A percentile compares a stretch with the other conserved stretches of the same genome.
Evolutionary conservation across 30 jellyfish, hydroid and myxozoan species (phyloP).

Genomic region (Cassiopea xamachana): DNA sequence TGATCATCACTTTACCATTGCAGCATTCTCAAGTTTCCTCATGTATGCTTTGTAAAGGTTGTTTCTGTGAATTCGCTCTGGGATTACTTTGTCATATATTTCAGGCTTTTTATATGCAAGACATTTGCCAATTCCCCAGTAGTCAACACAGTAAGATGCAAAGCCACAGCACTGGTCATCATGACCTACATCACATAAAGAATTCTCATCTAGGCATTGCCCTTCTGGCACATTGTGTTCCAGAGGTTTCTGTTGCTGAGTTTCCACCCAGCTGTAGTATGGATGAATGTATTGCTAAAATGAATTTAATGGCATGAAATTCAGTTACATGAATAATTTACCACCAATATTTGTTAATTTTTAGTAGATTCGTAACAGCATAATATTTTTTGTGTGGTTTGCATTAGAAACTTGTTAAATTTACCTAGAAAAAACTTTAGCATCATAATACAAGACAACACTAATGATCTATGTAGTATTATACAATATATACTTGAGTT

Average conservation of each 20-base stretch:
- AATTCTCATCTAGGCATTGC: conserved; percentile 84
- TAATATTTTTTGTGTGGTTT: too few species aligned
- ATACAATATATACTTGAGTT: too few species aligned
- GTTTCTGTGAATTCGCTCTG: conserved; percentile 72
- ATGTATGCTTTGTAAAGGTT: conserved; percentile 70
- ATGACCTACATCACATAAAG: conserved; percentile 89
- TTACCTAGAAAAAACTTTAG: too few species aligned
- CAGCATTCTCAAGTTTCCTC: conserved; percentile 15
- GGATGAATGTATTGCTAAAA: conserved; percentile 62
- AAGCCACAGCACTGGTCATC: conserved; percentile 97
- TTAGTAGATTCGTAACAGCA: too few species aligned
- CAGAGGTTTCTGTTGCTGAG: conserved; percentile 45
- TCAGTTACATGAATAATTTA: too few species aligned
- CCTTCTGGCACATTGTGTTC: conserved; percentile 62
- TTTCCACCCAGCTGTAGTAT: conserved; percentile 53
- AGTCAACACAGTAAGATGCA: conserved; percentile 92
- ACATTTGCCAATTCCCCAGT: conserved; percentile 94
- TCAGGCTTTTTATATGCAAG: conserved; percentile 73
- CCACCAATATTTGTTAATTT: too few species aligned
- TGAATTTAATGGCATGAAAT: too few species aligned
- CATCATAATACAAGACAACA: too few species aligned
- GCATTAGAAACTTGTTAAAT: too few species aligned
- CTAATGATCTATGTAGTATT: too few species aligned
- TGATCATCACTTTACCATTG: neutral
- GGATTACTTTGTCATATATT: conserved; percentile 60